Evolutionary conservation across 2,888 invertebrate genomes (phyloP).

Genomic region (Leucophenga montana): DNA sequence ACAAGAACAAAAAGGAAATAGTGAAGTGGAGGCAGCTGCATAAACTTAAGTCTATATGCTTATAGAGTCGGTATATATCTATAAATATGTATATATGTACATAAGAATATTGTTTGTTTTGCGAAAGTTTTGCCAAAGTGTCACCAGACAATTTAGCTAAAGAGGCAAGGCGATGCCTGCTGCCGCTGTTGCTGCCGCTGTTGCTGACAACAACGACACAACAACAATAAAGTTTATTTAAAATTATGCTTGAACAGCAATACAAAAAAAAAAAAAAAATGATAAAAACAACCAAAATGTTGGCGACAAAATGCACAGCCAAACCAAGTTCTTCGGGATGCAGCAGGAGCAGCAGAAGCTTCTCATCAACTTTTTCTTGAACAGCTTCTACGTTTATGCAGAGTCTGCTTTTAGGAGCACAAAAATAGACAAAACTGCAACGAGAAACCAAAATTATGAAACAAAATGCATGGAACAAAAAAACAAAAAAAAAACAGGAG

Average conservation of each 20-base stretch:
- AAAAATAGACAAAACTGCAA: slow-evolving; percentile 25
- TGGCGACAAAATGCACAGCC: slow-evolving; percentile 23
- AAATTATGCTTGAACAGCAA: not conserved
- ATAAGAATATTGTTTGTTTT: slow-evolving; percentile 8
- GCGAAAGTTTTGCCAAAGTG: slow-evolving; percentile 21
- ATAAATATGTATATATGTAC: not conserved
- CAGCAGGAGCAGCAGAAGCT: not conserved
- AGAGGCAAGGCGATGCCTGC: slow-evolving; percentile 14
- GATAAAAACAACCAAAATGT: not conserved
- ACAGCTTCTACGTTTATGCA: slow-evolving; percentile 24
- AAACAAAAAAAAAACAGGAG: no score
- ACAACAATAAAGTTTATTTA: slow-evolving; percentile 9
- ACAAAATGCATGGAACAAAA: slow-evolving; percentile 23
- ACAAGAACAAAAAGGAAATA: no score
- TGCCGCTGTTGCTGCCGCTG: not conserved
- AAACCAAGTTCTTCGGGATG: slow-evolving; percentile 10
- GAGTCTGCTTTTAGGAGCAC: slow-evolving; percentile 50
- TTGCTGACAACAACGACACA: slow-evolving; percentile 21
- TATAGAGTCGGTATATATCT: no score
- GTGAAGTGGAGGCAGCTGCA: not conserved
- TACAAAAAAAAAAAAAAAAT: no score
- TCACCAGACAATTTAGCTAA: slow-evolving; percentile 30
- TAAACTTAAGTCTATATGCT: not conserved
- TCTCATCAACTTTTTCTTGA: not conserved
- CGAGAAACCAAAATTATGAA: not conserved